Conservation (phyloP, 2,888 invertebrate genomes). For the Scrobipalpa atriplicella region DNA sequence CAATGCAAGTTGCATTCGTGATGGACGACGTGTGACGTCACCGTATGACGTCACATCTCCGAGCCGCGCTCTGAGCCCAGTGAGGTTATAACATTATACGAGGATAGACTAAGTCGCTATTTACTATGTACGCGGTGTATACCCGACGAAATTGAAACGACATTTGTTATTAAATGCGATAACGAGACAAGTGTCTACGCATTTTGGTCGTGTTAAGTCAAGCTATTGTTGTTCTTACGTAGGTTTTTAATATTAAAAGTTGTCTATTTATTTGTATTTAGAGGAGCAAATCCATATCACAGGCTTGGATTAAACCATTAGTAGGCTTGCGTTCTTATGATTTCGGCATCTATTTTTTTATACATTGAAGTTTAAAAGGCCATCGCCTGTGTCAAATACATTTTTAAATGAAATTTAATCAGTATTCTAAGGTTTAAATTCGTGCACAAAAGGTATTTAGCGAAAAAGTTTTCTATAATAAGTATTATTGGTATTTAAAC, state of each 20-base stretch:
- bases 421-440: conserved; percentile 67
- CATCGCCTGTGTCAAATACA: conserved; percentile 17
- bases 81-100: conserved; percentile 41
- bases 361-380: conserved; percentile 29
- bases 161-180: conserved; percentile 30
- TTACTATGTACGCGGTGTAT: conserved; percentile 33
- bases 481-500: conserved; percentile 60
- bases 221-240: conserved; percentile 63
- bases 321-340: conserved; percentile 56
- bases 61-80: conserved; percentile 38
- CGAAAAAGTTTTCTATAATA: conserved; percentile 54
- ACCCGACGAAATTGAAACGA: conserved; percentile 31
- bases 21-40: conserved; percentile 77
- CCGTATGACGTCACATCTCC: conserved; percentile 46
- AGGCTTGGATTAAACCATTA: conserved; percentile 56
- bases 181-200: conserved; percentile 32
- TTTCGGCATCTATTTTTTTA: conserved; percentile 43
- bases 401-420: conserved; percentile 45
- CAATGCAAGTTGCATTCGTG: conserved; percentile 81
- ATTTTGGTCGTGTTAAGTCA: conserved; percentile 38
- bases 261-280: conserved; percentile 40
- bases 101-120: conserved; percentile 47
- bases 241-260: conserved; percentile 47
- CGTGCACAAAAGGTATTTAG: conserved; percentile 76
- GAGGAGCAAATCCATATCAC: conserved; percentile 63